Conservation (phyloP, 2,113 vertebrate genomes). For the Periophthalmodon schlosseri region DNA sequence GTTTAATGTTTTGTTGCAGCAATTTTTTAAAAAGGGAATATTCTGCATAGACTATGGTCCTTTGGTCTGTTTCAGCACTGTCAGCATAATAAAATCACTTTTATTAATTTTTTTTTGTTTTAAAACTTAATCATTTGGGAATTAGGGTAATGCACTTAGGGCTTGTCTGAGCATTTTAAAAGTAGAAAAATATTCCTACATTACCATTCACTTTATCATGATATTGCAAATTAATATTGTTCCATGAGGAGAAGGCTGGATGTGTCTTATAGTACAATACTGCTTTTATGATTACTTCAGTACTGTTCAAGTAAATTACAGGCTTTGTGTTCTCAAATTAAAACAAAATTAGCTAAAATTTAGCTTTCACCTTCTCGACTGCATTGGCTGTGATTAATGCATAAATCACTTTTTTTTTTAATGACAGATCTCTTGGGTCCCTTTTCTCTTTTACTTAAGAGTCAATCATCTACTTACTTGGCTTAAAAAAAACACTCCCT, state of each 20-base stretch:
- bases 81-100: no score
- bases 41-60: no score
- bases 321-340: no score
- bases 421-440: neutral
- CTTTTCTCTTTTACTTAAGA: neutral
- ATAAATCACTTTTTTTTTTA: neutral
- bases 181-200: neutral
- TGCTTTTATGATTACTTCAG: neutral
- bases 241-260: neutral
- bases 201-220: no score
- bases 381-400: neutral
- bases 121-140: neutral
- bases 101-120: no score
- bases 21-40: no score
- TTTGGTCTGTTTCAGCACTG: no score
- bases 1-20: neutral
- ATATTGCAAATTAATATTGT: neutral
- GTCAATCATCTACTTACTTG: constrained; percentile 14
- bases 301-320: neutral
- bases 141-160: no score
- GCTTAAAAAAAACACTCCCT: constrained; percentile 23
- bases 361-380: neutral
- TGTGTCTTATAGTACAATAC: neutral
- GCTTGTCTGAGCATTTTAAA: no score
- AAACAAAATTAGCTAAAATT: neutral